A percentile compares a stretch with the other conserved stretches of the same genome.
phyloP scores from a whole-genome alignment of 64 coral and sea anemone genomes.

The Stichodactyla mertensii region DNA sequence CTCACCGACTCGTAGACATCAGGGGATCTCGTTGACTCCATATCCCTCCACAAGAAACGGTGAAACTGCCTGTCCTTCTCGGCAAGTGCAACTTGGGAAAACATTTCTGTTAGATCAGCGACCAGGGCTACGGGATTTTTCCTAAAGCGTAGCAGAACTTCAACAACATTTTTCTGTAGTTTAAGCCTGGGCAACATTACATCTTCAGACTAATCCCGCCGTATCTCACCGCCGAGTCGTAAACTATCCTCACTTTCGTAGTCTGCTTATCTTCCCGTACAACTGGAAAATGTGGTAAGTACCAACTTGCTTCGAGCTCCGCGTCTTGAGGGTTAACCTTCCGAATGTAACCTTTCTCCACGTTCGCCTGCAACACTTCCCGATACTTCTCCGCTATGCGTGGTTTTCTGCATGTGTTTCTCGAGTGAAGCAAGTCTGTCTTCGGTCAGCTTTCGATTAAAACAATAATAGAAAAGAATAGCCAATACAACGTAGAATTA shows the following conservation, averaged over 20 bases:
- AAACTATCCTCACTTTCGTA: conserved; percentile 48
- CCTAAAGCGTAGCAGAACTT: conserved; percentile 37
- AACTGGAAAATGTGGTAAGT: conserved; percentile 48
- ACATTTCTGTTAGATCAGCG: conserved; percentile 59
- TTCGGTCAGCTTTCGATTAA: conserved; percentile 30
- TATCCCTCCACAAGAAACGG: conserved; percentile 44
- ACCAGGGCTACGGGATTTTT: conserved; percentile 34
- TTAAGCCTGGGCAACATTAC: conserved; percentile 34
- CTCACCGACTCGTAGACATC: conserved; percentile 39
- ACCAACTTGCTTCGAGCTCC: conserved; percentile 8
- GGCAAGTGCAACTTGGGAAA: conserved; percentile 27
- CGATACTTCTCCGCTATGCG: conserved; percentile 31
- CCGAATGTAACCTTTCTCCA: conserved; percentile 26
- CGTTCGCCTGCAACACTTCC: conserved; percentile 38
- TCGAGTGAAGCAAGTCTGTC: conserved; percentile 43
- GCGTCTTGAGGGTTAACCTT: conserved; percentile 17
- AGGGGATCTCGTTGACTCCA: conserved; percentile 2
- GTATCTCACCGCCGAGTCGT: conserved; percentile 30
- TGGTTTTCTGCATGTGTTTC: conserved; percentile 2
- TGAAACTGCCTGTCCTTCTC: conserved; percentile 39
- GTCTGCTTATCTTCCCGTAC: conserved; percentile 25
- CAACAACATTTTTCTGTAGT: conserved; percentile 35
- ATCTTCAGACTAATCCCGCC: conserved; percentile 34
- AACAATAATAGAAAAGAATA: too few relatives aligned
- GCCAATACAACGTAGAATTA: too few relatives aligned